Evolutionary conservation across 2,113 vertebrate species (phyloP).

Genomic region (Sapajus apella): DNA sequence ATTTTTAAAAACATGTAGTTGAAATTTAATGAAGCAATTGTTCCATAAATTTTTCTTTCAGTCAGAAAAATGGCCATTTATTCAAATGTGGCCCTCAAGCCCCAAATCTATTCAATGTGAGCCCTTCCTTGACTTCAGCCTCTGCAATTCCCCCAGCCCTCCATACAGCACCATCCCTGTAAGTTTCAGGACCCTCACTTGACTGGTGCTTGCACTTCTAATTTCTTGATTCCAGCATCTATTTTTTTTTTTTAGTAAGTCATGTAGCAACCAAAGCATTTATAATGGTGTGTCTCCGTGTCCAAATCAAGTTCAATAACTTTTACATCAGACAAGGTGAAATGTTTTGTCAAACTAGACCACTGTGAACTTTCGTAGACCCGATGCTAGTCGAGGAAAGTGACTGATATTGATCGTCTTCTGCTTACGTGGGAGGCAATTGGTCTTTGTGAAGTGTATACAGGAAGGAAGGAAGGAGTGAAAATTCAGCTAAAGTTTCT

Average conservation of each 20-base stretch:
- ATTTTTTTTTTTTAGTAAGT: not conserved
- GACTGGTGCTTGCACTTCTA: not conserved
- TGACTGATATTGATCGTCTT: not conserved
- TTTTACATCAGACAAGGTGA: not conserved
- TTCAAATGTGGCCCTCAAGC: not conserved
- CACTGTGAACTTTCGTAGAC: not conserved
- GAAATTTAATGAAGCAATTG: not conserved
- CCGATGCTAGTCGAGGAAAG: not conserved
- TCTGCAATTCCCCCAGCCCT: fast-evolving
- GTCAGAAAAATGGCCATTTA: not conserved
- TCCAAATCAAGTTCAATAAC: not conserved
- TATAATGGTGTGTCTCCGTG: not conserved
- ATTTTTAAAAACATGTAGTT: not conserved
- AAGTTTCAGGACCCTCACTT: not conserved
- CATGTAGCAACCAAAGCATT: not conserved
- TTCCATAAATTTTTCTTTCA: not conserved
- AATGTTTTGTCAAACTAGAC: not conserved
- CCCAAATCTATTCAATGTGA: not conserved
- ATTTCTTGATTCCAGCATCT: not conserved
- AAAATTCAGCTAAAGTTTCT: not conserved
- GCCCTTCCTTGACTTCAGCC: fast-evolving
- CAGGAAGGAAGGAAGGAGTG: not conserved
- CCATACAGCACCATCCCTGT: fast-evolving
- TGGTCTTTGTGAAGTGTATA: not conserved
- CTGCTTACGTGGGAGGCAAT: not conserved